A percentile compares a stretch with the other conserved stretches of the same genome.
Conservation (phyloP, 2,797 vertebrate genomes). For the Siniperca obscura region DNA sequence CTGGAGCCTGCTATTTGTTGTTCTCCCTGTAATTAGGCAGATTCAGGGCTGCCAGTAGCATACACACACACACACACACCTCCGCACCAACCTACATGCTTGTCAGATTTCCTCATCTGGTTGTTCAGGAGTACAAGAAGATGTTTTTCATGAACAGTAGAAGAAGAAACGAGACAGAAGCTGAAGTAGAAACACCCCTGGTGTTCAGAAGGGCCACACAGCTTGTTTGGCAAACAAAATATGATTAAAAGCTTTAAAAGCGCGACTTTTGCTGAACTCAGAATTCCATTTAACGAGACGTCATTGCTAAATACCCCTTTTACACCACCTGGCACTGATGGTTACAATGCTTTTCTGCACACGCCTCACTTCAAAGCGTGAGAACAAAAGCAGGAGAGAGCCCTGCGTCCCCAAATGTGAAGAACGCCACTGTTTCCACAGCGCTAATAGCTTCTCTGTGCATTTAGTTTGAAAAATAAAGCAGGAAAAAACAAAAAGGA, state of each 20-base stretch:
- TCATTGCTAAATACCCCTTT: slow-evolving; percentile 25
- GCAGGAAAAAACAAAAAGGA: background rate
- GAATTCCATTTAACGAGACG: slow-evolving; percentile 16
- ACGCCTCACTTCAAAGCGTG: slow-evolving; percentile 44
- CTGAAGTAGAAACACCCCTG: background rate
- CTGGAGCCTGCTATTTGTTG: slow-evolving; percentile 62
- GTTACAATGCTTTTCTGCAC: background rate
- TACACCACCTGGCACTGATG: slow-evolving; percentile 24
- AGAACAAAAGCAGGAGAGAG: slow-evolving; percentile 51
- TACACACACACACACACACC: slow-evolving; percentile 2
- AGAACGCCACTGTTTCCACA: slow-evolving; percentile 14
- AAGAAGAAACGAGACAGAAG: slow-evolving; percentile 2
- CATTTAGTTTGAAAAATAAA: slow-evolving; percentile 39
- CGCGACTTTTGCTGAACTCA: background rate
- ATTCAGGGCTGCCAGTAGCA: slow-evolving; percentile 51
- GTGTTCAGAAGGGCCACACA: slow-evolving; percentile 8
- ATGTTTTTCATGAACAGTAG: slow-evolving; percentile 2
- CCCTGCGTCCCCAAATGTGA: slow-evolving; percentile 6
- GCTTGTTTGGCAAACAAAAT: slow-evolving; percentile 34
- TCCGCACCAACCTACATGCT: slow-evolving; percentile 13
- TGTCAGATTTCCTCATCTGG: slow-evolving; percentile 63
- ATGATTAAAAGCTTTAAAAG: slow-evolving; percentile 46
- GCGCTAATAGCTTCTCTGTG: slow-evolving; percentile 47
- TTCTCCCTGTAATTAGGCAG: slow-evolving; percentile 71
- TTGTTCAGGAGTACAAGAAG: slow-evolving; percentile 46